Base-by-base conservation (phyloP, 1,140 invertebrate species). In the Zaprionus africanus region DNA sequence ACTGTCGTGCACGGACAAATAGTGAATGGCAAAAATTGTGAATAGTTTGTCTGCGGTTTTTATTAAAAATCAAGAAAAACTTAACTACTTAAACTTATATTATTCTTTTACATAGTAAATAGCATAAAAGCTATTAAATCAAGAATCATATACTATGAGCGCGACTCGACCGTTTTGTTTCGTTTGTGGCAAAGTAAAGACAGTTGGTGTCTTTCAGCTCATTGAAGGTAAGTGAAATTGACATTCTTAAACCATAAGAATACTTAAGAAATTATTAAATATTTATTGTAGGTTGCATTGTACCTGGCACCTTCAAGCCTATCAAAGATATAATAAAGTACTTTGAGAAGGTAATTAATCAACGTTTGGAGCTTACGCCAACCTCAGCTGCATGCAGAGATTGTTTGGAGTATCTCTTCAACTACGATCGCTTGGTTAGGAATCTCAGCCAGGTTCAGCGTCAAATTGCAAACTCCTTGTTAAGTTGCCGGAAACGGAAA, bases 341-440 rank as follows among this genome's bases (percentile, higher is more conserved):
- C 31, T 87, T 87, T 51, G 83, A 87, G 28, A 87, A 84, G 53
- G 82, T 87, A 11, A 87, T 87, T 11, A 88, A 87, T 56, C 83
- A 84, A 26, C 78, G 80, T 3, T 49, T 87, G 67, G 83, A 84
- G 0, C 36, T 87, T n/a, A 46, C 51, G 7, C 84, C 83, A 9
- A 83, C 54, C 9, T 87, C 83, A 0, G 34, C 74, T 2, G 83
- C 83, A 13, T 87, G 83, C 36, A 64, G 74, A 13, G 83, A 88
- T 46, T 87, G 83, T 54, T 34, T 87, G 26, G 83, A 87, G 54
- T 87, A 88, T 43, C 58, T 87, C 2, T 87, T 87, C 28, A 87
- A 87, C 19, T 87, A 87, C 11, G 83, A 87, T 26, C 67, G 83
- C 5, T 56, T 87, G 15, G 83, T 88, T 12, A 26, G 83, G 9